These are phyloP conservation scores for Maniola jurtina DNA, from an alignment of 1,140 invertebrate species.

Conservation along the genomic window DNA sequence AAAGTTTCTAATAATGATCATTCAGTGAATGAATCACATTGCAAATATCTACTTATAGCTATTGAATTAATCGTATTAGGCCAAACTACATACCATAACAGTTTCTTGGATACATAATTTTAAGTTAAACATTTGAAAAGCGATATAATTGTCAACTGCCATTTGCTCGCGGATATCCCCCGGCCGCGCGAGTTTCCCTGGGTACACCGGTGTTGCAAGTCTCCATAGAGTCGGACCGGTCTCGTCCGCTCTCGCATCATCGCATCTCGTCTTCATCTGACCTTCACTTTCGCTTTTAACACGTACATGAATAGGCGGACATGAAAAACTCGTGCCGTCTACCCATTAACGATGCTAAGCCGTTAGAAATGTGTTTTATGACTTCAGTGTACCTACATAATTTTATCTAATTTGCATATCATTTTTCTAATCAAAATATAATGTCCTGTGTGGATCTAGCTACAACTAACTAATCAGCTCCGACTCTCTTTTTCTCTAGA, in stretches of 20 bases:
- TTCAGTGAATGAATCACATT: not conserved
- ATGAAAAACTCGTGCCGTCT: constrained; percentile 13
- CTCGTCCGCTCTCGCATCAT: constrained; percentile 34
- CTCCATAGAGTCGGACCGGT: constrained; percentile 27
- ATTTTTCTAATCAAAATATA: not conserved
- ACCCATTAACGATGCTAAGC: not conserved
- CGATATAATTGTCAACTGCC: constrained; percentile 19
- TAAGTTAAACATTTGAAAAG: constrained; percentile 15
- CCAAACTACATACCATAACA: not conserved
- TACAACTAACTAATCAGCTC: too few species aligned
- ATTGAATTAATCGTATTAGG: constrained; percentile 6
- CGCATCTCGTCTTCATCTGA: constrained; percentile 44
- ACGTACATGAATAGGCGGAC: constrained; percentile 28
- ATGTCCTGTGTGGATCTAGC: too few species aligned
- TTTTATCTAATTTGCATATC: not conserved
- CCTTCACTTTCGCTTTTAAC: constrained; percentile 72
- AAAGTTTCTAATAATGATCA: constrained; percentile 1
- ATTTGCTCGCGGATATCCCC: constrained; percentile 28
- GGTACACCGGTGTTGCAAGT: constrained; percentile 28
- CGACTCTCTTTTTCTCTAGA: too few species aligned
- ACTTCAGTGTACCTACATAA: not conserved
- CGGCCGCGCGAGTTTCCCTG: constrained; percentile 28
- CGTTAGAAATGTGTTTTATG: constrained; percentile 7
- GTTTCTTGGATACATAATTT: not conserved
- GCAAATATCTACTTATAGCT: not conserved